These are phyloP conservation scores for Xestia ashworthii DNA, from an alignment of 2,888 invertebrate species.

Conservation along the genomic window DNA sequence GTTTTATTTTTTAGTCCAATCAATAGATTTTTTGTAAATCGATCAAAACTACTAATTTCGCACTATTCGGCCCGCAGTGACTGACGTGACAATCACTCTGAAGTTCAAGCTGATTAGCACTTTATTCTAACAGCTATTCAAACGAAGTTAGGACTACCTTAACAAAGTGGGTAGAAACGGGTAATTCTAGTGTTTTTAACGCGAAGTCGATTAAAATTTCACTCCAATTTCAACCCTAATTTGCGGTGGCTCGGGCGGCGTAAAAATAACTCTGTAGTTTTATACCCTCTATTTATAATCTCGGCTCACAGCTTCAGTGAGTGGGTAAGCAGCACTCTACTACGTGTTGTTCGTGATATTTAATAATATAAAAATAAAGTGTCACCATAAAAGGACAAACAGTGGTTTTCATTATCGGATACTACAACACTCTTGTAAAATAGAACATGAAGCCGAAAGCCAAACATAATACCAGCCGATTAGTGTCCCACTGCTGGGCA, in stretches of 20 bases:
- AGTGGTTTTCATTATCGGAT: not conserved
- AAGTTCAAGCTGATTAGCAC: no score
- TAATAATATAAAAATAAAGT: not conserved
- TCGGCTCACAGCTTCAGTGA: not conserved
- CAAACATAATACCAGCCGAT: no score
- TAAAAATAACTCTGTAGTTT: slow-evolving; percentile 59
- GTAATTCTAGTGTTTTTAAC: slow-evolving; percentile 34
- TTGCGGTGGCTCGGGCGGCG: slow-evolving; percentile 37
- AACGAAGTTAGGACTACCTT: no score
- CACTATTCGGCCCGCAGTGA: no score
- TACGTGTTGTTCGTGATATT: not conserved
- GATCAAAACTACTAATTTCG: no score
- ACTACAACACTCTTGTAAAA: no score
- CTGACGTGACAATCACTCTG: no score
- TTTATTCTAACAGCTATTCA: no score
- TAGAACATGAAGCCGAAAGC: no score
- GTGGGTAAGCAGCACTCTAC: not conserved
- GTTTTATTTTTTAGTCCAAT: no score
- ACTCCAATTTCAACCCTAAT: slow-evolving; percentile 58
- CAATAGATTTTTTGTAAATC: no score
- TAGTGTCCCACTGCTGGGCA: no score
- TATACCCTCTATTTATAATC: slow-evolving; percentile 31
- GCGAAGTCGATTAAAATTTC: slow-evolving; percentile 58
- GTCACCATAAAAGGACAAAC: not conserved
- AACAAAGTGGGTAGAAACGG: slow-evolving; percentile 5